Evolutionary conservation across 2,888 invertebrate genomes (phyloP), one percentile per base, ranked within the genome.

Genomic region (Drosophila planitibia): DNA sequence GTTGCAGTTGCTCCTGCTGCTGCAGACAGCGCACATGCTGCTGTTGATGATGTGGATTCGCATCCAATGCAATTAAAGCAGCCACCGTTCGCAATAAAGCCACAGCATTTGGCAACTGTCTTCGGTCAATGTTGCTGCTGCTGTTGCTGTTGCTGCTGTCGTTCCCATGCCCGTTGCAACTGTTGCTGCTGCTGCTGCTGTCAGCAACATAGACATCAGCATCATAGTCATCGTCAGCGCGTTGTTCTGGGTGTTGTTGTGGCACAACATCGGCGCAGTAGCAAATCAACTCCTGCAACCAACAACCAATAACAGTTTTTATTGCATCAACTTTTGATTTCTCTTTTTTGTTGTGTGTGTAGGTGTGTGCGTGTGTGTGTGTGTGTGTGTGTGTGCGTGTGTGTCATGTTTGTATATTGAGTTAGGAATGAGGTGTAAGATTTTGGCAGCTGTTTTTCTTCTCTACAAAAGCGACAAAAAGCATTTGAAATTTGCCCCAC

Each of bases 201-300:
- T 84, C 83, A 74, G 76, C 81, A 62, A 83, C 87, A 85, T 89
- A 87, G 9, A 85, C 82, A 85, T 87, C 89, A 81, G 82, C 86
- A 67, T 93, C 93, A 53, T 91, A 91, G 71, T 91, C 83, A 79
- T 91, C 89, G 74, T 89, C 91, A 82, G 86, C 91, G 82, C 87
- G 85, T 78, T 68, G 71, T 32, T 72, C 72, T 66, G 70, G 81
- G 69, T 59, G 69, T 57, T 75, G 78, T 54, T 77, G 70, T 64
- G 91, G 92, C 93, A 94, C 93, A 95, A 94, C 92, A 95, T 95
- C 95, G 92, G 94, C 94, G 93, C 95, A 94, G 94, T 94, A 94
- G 94, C 95, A 95, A 94, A 95, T 94, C 94, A 94, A 94, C 94
- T 95, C 95, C 95, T 95, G 95, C 95, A 95, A 95, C 94, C 94